These are phyloP conservation scores for Trisateles emortualis DNA, from an alignment of 2,888 invertebrate species.

Conservation along the genomic window DNA sequence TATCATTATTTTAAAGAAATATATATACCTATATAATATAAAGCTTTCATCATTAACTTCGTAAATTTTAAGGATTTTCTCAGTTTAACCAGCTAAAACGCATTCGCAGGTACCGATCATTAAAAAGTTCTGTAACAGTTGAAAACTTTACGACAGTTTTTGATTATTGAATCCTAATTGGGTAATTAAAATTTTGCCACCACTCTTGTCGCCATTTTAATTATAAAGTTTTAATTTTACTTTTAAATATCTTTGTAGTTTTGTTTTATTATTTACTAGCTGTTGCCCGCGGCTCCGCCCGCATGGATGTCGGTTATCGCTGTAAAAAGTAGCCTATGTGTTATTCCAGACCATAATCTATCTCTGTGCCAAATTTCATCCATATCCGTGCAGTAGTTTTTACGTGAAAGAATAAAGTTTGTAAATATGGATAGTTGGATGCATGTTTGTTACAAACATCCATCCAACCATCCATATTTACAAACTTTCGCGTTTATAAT, in stretches of 20 bases:
- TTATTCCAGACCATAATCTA: too few relatives aligned
- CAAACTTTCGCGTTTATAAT: too few relatives aligned
- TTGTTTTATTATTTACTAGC: neutral
- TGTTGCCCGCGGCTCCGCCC: too few relatives aligned
- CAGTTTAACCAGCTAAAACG: conserved; percentile 8
- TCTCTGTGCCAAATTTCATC: too few relatives aligned
- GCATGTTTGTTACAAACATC: too few relatives aligned
- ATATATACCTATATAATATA: too few relatives aligned
- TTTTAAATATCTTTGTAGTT: neutral
- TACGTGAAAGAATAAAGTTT: too few relatives aligned
- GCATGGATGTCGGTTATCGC: too few relatives aligned
- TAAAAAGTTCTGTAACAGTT: conserved; percentile 16
- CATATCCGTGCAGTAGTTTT: too few relatives aligned
- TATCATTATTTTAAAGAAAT: too few relatives aligned
- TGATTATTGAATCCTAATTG: conserved; percentile 37
- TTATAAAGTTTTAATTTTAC: conserved; percentile 7
- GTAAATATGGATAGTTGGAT: neutral
- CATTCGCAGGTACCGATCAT: conserved; percentile 11
- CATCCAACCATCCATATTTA: too few relatives aligned
- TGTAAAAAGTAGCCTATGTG: too few relatives aligned
- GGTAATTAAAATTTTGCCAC: conserved; percentile 22
- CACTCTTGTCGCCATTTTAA: neutral
- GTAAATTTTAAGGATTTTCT: neutral
- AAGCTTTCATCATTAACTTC: neutral
- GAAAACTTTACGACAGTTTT: conserved; percentile 28